Base-by-base conservation (phyloP, 2,888 invertebrate species). In the Scotopteryx bipunctaria region DNA sequence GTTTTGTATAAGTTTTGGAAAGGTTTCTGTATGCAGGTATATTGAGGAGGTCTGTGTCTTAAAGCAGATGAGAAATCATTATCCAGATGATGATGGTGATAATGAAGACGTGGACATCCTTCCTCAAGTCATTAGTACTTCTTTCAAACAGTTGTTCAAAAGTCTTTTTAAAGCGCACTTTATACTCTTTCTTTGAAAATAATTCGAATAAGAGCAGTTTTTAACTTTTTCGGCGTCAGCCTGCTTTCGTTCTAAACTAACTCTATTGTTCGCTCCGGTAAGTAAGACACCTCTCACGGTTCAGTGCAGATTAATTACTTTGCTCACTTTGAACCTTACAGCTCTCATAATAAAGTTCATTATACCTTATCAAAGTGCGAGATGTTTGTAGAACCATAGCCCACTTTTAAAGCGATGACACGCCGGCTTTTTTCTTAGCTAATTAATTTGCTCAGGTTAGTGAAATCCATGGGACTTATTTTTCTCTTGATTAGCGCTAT, bases 401-500 rank as follows among this genome's bases (percentile, higher is more conserved):
- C 83, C 73, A 81, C 76, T 81, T 83, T 71, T 76, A 73, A 67
- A 75, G 66, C 77, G 78, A 83, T 76, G 83, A 82, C 83, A 81
- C 74, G 73, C 69, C 56, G 71, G 55, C 72, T 73, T 69, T 69
- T 79, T 77, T 71, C 73, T 70, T 56, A 46, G 64, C 59, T 81
- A 81, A 83, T 82, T 83, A 82, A 83, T 83, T 83, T 71, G 73
- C 72, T 72, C 52, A 66, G 77, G 72, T 78, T 66, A 75, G 83
- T 80, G 82, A 83, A 83, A 83, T 81, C 83, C 65, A 63, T 63
- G 63, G 57, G 61, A 59, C 52, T 59, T 32, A 9, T 31, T 59
- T 52, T 52, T 25, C 23, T 33, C 5, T 47, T 43, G 9, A 38
- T 40, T 42, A 32, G 21, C 40, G 49, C 42, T 49, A 54, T 50